phyloP scores from a whole-genome alignment of 53 echinoderm and acorn worm genomes.

The Echinometra lucunter region DNA sequence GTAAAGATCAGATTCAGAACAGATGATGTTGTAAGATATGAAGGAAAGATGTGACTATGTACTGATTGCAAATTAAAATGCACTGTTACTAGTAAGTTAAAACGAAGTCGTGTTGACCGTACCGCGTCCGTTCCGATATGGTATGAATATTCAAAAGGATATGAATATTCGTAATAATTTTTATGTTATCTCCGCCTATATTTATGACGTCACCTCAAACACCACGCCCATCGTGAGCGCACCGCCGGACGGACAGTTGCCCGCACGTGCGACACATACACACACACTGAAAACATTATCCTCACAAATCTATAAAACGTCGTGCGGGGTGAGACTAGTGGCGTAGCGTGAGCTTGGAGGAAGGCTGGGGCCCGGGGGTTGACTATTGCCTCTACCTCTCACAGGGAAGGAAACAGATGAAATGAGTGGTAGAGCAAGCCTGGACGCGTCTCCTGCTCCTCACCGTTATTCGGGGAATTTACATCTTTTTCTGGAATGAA shows the following conservation, averaged over 20 bases:
- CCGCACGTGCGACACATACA: not conserved
- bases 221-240: slow-evolving; percentile 4
- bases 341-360: not conserved
- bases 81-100: no score
- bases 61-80: not conserved
- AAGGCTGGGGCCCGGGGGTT: not conserved
- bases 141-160: no score
- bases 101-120: not conserved
- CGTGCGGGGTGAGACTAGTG: not conserved
- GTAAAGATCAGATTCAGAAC: not conserved
- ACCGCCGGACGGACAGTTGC: not conserved
- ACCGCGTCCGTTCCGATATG: no score
- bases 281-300: not conserved
- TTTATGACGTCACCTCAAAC: not conserved
- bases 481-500: no score
- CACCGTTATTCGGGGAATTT: no score
- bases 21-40: not conserved
- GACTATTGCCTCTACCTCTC: no score
- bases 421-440: no score
- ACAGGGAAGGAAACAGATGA: not conserved
- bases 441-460: no score
- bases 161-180: no score
- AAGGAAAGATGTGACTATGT: not conserved
- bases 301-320: not conserved
- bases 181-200: not conserved